phyloP scores from a whole-genome alignment of 2,888 invertebrate genomes.

The Ditylenchus weischeri region DNA sequence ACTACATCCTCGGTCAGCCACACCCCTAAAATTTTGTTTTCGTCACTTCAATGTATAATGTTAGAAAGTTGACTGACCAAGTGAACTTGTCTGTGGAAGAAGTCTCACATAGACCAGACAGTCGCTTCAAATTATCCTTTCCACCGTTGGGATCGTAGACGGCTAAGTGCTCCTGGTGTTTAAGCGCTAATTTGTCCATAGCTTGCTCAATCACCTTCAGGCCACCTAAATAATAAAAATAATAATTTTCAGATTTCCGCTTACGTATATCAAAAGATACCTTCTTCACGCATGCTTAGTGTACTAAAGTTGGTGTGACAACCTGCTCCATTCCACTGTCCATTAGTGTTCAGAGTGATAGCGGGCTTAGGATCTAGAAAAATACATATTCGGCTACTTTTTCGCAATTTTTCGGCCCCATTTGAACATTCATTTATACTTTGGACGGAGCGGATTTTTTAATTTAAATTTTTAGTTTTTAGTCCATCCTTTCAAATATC shows the following conservation, averaged over 20 bases:
- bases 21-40: constrained; percentile 34
- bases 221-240: constrained; percentile 9
- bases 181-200: constrained; percentile 85
- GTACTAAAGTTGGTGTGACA: constrained; percentile 96
- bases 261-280: not conserved
- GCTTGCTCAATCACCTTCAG: constrained; percentile 63
- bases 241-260: constrained; percentile 62
- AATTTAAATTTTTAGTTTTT: too few species aligned
- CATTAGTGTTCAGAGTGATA: constrained; percentile 49
- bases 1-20: constrained; percentile 54
- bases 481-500: too few species aligned
- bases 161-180: constrained; percentile 82
- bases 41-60: too few species aligned
- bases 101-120: constrained; percentile 84
- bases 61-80: constrained; percentile 27
- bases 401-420: too few species aligned
- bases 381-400: too few species aligned
- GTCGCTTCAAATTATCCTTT: constrained; percentile 88
- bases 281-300: constrained; percentile 75
- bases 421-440: too few species aligned
- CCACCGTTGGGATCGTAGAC: constrained; percentile 60
- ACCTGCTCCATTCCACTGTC: constrained; percentile 92
- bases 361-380: constrained; percentile 62
- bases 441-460: too few species aligned
- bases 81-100: constrained; percentile 95